A percentile compares a stretch with the other conserved stretches of the same genome.
Conservation (phyloP, 1,140 invertebrate species). For the Plectrocnemia conspersa region DNA sequence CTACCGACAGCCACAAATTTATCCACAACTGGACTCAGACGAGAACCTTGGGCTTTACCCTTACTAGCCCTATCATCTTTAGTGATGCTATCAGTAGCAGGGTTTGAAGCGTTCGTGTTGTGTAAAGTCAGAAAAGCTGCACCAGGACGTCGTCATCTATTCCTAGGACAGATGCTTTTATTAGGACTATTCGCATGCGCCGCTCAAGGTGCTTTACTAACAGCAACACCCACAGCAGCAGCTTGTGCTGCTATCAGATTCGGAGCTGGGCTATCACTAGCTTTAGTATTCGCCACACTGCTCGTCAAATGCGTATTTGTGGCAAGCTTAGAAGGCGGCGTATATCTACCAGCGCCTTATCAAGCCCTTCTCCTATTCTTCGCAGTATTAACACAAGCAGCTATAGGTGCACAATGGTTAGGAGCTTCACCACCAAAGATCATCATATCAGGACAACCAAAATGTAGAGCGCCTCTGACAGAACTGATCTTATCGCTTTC, state of each 20-base stretch:
- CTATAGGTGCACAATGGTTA: conserved; percentile 83
- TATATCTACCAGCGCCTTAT: conserved; percentile 90
- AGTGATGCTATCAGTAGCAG: conserved; percentile 73
- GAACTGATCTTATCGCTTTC: conserved; percentile 73
- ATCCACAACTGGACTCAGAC: conserved; percentile 54
- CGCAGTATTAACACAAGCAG: conserved; percentile 82
- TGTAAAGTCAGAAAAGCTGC: conserved; percentile 81
- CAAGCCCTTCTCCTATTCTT: conserved; percentile 86
- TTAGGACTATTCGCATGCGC: conserved; percentile 82
- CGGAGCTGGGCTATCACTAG: conserved; percentile 79
- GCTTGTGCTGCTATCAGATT: conserved; percentile 81
- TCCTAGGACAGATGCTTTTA: conserved; percentile 85
- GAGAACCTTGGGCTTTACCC: conserved; percentile 81
- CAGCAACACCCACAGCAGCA: conserved; percentile 71
- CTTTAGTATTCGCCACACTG: conserved; percentile 85
- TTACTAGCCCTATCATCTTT: conserved; percentile 72
- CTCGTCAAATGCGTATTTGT: conserved; percentile 93
- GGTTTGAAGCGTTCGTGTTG: conserved; percentile 86
- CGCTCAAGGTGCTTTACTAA: conserved; percentile 71
- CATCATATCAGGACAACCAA: conserved; percentile 40
- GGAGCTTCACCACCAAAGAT: conserved; percentile 63
- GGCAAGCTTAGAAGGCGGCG: conserved; percentile 83
- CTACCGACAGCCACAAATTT: conserved; percentile 32
- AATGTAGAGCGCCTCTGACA: conserved; percentile 61
- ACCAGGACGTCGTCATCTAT: conserved; percentile 78